Base-by-base conservation (phyloP, 2,888 invertebrate genomes). In the Morinoia aosen region DNA sequence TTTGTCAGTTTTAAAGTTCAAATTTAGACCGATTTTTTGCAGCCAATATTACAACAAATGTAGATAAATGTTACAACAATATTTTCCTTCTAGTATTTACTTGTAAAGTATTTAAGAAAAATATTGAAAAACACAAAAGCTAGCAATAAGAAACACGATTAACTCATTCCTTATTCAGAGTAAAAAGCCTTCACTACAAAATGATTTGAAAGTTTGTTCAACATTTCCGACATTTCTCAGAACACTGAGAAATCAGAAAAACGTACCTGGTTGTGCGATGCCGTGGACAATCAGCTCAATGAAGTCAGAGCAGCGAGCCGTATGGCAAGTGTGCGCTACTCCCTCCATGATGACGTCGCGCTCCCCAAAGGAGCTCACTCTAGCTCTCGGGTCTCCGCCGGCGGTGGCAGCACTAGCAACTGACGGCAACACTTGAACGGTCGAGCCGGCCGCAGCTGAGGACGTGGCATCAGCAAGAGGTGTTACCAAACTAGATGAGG, bases 241-340 rank as follows among this genome's bases (percentile, higher is more conserved):
- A 88, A 88, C n/a, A 88, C 11, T 88, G 25, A 88, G 11, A 33
- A 88, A 88, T 4, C 64, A 94, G 39, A 1, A 94, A 48, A 11
- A 94, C 48, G 96, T 96, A 96, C 98, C 98, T 14, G 98, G 98
- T 97, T 98, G 98, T 0, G 98, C 98, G 96, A 98, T 98, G 25
- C 98, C 98, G 97, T 98, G 98, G 1, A 98, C 98, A 97, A 98
- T 98, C 58, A 98, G 97, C 16, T 98, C 97, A 88, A 98, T 98
- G 56, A 98, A 98, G 97, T 98, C 98, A 96, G 98, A 98, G 61
- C 97, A 97, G 95, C 97, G 96, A 14, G 93, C 0, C 3, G 93
- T 4, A 91, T 94, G 93, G 64, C 95, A 95, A 76, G 95, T 95
- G 61, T 96, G 96, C 5, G 96, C 93, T 88, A 97, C 96, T 5